A percentile compares a stretch with the other conserved stretches of the same genome.
These are phyloP conservation scores for Helleia helle DNA, from an alignment of 2,888 invertebrate genomes.

Conservation along the genomic window DNA sequence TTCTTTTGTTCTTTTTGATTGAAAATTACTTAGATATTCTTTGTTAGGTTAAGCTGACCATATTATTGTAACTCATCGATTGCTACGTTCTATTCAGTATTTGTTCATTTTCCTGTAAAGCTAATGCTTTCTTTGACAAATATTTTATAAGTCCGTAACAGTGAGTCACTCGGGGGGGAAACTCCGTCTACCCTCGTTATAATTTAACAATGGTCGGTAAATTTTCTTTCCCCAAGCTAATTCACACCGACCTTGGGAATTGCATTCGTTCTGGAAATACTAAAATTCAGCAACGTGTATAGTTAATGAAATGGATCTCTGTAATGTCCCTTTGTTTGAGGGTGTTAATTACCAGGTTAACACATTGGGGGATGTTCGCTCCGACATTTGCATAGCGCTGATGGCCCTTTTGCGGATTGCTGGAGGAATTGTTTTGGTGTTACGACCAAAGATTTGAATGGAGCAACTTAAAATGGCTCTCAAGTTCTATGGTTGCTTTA, in stretches of 20 bases:
- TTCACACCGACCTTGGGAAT: conserved; percentile 24
- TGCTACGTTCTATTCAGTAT: neutral
- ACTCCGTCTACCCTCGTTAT: conserved; percentile 18
- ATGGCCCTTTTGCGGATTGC: no score
- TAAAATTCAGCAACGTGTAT: conserved; percentile 7
- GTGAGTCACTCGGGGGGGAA: conserved; percentile 23
- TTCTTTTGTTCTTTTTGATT: neutral
- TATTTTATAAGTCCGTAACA: conserved; percentile 7
- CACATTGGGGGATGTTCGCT: no score
- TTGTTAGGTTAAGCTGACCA: no score
- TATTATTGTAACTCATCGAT: neutral
- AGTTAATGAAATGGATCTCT: neutral
- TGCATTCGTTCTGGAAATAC: conserved; percentile 14
- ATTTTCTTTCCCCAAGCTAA: conserved; percentile 13
- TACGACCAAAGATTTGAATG: no score
- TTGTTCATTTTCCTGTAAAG: neutral
- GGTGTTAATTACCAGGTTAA: no score
- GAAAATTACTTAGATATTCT: neutral
- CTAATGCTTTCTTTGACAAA: conserved; percentile 1
- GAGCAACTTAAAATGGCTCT: no score
- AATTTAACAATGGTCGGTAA: conserved; percentile 17
- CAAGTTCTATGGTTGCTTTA: no score
- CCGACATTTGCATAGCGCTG: no score
- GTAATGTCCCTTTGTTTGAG: neutral
- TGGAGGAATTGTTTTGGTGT: no score